Conservation (phyloP, 2,888 invertebrate genomes). For the Pheosia gnoma region DNA sequence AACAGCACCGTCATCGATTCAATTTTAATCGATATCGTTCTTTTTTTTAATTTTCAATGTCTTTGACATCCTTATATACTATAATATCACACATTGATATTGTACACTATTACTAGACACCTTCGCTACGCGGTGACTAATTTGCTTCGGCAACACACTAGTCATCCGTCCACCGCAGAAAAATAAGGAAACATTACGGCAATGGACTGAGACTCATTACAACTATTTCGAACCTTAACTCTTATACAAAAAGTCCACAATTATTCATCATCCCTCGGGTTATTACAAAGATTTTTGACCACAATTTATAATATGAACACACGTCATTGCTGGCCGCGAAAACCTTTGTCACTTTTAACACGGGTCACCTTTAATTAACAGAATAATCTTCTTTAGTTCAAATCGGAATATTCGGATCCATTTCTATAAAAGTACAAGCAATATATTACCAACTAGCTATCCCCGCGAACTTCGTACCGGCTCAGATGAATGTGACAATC, state of each 20-base stretch:
- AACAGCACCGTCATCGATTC: slow-evolving; percentile 49
- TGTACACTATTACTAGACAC: slow-evolving; percentile 52
- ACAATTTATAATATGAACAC: slow-evolving; percentile 13
- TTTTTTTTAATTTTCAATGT: slow-evolving; percentile 48
- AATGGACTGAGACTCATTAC: slow-evolving; percentile 1
- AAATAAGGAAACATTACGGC: slow-evolving; percentile 21
- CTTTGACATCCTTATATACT: slow-evolving; percentile 65
- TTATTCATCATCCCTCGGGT: slow-evolving; percentile 5
- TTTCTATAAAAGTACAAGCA: no score
- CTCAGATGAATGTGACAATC: no score
- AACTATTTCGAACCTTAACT: slow-evolving; percentile 20
- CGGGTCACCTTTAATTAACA: no score
- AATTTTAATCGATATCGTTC: slow-evolving; percentile 33
- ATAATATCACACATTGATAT: slow-evolving; percentile 75
- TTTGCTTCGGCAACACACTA: slow-evolving; percentile 19
- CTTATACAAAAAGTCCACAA: slow-evolving; percentile 9
- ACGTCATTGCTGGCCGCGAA: slow-evolving; percentile 25
- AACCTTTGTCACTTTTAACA: slow-evolving; percentile 29
- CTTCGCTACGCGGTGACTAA: slow-evolving; percentile 28
- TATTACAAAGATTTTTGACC: slow-evolving; percentile 20
- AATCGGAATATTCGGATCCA: neutral
- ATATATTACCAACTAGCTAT: no score
- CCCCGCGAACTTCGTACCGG: no score
- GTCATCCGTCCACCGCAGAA: slow-evolving; percentile 22
- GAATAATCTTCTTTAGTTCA: no score